Conservation (phyloP, 2,113 vertebrate species). For the Oreotrochilus melanogaster region DNA sequence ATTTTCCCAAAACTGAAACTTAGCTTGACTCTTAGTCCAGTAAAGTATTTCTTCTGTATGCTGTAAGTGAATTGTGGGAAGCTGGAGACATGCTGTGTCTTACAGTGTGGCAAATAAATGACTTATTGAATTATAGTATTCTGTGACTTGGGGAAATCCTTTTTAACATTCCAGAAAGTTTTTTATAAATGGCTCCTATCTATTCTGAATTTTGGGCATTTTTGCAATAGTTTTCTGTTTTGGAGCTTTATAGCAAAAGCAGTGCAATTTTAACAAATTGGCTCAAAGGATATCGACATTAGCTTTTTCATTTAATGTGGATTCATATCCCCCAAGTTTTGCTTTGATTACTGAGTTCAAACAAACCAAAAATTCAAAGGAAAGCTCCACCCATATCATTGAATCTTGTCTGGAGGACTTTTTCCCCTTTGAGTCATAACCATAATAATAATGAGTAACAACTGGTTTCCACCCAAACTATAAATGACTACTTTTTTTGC, state of each 20-base stretch:
- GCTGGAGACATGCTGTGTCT: neutral
- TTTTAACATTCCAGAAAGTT: slow-evolving; percentile 8
- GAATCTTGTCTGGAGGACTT: slow-evolving; percentile 4
- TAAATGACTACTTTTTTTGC: neutral
- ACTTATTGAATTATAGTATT: neutral
- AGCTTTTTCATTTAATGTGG: slow-evolving; percentile 13
- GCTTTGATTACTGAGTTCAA: slow-evolving; percentile 28
- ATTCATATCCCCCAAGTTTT: neutral
- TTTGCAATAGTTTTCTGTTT: neutral
- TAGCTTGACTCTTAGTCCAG: neutral
- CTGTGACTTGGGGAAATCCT: neutral
- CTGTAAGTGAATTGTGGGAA: neutral
- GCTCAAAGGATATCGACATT: neutral
- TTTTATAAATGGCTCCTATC: neutral
- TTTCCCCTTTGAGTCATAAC: slow-evolving; percentile 34
- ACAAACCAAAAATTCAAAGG: slow-evolving; percentile 35
- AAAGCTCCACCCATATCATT: slow-evolving; percentile 24
- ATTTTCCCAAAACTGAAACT: neutral
- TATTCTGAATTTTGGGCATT: neutral
- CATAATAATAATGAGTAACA: slow-evolving; percentile 47
- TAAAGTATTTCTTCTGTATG: neutral
- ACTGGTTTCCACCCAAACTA: slow-evolving; percentile 39
- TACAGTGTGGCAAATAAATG: neutral
- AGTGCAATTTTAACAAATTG: neutral
- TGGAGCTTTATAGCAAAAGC: neutral